These are phyloP conservation scores for Siderastrea siderea DNA, from an alignment of 92 coral and sea anemone species.

Conservation along the genomic window DNA sequence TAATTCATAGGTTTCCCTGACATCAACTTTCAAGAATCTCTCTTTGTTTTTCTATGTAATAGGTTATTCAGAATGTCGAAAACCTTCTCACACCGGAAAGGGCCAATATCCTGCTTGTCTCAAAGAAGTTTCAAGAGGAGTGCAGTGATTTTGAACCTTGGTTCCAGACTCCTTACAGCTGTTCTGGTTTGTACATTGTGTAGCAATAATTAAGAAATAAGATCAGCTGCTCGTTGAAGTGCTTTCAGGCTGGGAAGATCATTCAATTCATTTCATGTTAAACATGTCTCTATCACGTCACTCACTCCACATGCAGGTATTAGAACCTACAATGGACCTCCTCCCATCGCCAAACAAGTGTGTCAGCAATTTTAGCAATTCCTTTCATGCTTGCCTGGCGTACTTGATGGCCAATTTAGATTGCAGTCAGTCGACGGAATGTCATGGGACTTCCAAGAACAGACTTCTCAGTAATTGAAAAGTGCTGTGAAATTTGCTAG, in stretches of 20 bases:
- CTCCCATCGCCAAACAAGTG: too few species aligned
- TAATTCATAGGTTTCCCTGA: background rate
- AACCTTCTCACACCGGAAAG: slow-evolving; percentile 77
- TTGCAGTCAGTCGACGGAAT: too few species aligned
- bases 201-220: background rate
- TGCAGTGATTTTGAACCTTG: slow-evolving; percentile 87
- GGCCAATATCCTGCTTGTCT: slow-evolving; percentile 85
- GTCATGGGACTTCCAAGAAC: too few species aligned
- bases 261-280: too few species aligned
- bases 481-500: too few species aligned
- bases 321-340: too few species aligned
- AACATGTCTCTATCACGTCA: too few species aligned
- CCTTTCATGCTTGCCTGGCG: too few species aligned
- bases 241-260: background rate
- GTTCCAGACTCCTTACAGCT: slow-evolving; percentile 86
- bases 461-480: too few species aligned
- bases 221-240: background rate
- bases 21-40: background rate
- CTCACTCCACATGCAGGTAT: too few species aligned
- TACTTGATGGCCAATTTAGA: too few species aligned
- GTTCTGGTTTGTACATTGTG: slow-evolving; percentile 63
- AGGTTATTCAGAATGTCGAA: slow-evolving; percentile 83
- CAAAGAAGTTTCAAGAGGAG: slow-evolving; percentile 81
- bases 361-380: too few species aligned
- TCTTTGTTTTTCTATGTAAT: background rate